A percentile compares a stretch with the other conserved stretches of the same genome.
These are phyloP conservation scores for Lasioglossum villosulum DNA, from an alignment of 2,888 invertebrate species.

Conservation along the genomic window DNA sequence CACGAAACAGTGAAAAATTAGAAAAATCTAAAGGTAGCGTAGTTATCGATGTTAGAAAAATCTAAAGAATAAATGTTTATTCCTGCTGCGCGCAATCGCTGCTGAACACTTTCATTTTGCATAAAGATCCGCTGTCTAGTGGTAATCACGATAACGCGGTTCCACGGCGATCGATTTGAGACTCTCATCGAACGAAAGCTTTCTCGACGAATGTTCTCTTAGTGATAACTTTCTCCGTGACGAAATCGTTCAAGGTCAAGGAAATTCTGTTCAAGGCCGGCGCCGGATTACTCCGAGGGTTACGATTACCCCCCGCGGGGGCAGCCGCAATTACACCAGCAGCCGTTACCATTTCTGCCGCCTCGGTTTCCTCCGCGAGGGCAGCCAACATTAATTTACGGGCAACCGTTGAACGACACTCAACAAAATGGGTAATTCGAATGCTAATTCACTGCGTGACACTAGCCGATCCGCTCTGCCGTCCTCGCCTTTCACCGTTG, in stretches of 20 bases:
- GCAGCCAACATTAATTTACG: slow-evolving; percentile 75
- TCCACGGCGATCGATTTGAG: background rate
- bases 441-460: slow-evolving; percentile 29
- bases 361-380: slow-evolving; percentile 65
- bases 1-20: too few relatives aligned
- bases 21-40: too few relatives aligned
- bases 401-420: slow-evolving; percentile 73
- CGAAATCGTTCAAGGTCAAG: slow-evolving; percentile 17
- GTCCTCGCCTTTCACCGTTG: background rate
- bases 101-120: too few relatives aligned
- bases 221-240: background rate
- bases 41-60: too few relatives aligned
- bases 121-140: too few relatives aligned
- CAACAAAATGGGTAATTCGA: slow-evolving; percentile 73
- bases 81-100: too few relatives aligned
- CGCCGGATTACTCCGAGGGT: slow-evolving; percentile 71
- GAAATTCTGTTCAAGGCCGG: slow-evolving; percentile 55
- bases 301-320: slow-evolving; percentile 79
- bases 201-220: background rate
- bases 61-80: too few relatives aligned
- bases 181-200: background rate
- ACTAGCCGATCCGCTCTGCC: background rate
- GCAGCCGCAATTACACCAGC: slow-evolving; percentile 73
- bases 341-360: slow-evolving; percentile 70
- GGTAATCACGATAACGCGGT: background rate